Base-by-base conservation (phyloP, 2,888 invertebrate species). In the Microplitis manilae region DNA sequence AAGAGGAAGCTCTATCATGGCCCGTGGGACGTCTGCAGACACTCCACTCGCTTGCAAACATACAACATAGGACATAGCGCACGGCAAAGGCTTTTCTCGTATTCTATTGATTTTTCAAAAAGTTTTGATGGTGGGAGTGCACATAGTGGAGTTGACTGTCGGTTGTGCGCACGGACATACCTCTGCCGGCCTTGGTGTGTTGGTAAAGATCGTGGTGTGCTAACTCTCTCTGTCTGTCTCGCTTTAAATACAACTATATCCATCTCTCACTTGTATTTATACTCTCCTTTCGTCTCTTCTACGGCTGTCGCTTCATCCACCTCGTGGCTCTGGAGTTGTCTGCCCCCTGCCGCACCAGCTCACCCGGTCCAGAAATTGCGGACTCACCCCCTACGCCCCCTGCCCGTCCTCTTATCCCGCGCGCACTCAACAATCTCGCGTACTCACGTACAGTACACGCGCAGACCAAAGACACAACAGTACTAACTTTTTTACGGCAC, bases 31-130 rank as follows among this genome's bases (percentile, higher is more conserved):
- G 77, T 62, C 72, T 77, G 67, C 78, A 75, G 83, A 81, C 77
- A 82, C 83, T 83, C 83, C 81, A 83, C 84, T 85, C 84, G 85
- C 83, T 81, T 30, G 13, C 30, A 30, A 38, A 65, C 30, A 30
- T 50, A 50, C 50, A 50, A 50, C 50, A 50, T 50, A 50, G 50
- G 9, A 50, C 50, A 50, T 50, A 50, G 30, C 50, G 83, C 84
- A 84, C 83, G 83, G 84, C 85, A 83, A 84, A 86, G 84, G 87
- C 87, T 89, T 89, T 89, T 89, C 89, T 92, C 92, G 92, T 91
- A 91, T 91, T 91, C 91, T 93, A 93, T 93, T 93, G 93, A 93
- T 93, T 93, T 93, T 93, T 93, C 92, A 90, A 90, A 91, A 92
- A 92, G 91, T 91, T 91, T 90, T 89, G 81, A 81, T 85, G 84